Base-by-base conservation (phyloP, 2,888 invertebrate genomes). In the Junonia oenone region DNA sequence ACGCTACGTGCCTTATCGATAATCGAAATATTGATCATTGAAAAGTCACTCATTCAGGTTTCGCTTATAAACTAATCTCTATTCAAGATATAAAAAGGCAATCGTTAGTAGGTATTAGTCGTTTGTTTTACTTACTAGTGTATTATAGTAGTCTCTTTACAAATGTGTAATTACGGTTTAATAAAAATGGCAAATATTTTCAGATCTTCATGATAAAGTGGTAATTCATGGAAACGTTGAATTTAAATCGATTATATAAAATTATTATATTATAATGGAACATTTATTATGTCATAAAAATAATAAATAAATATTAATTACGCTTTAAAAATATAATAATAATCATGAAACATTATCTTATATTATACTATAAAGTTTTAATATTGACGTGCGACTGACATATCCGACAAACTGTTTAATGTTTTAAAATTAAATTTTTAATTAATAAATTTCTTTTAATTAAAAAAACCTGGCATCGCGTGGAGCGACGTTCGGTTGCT, bases 1-100 rank as follows among this genome's bases (percentile, higher is more conserved):
- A 59, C 56, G 60, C 65, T 71, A 63, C 87, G 86, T 87, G 87
- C 73, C 71, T 68, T 87, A 87, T 86, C 86, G 58, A 68, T 61
- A 69, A 72, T 72, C 70, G 58, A 59, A 65, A 60, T 65, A 71
- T 71, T 63, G 66, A 67, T 65, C 58, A 57, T 55, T 56, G 48
- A 59, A 62, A 59, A 61, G 56, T 59, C 58, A 56, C 51, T 60
- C 48, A 27, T 40, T 50, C 11, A 9, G 38, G 29, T 14, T 49
- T 48, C 50, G 35, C 37, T 22, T 29, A 29, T 13, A 13, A n/a
- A 38, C 31, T 40, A 45, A 31, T 17, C 46, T 14, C 19, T 35
- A 37, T 9, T 6, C 6, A 45, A 37, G 22, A 53, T 56, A 14
- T 40, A 11, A 13, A 19, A 43, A 46, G 14, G 9, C 14, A n/a